Evolutionary conservation across 2,113 vertebrate species (phyloP).

Genomic region (Lophochroa leadbeateri): DNA sequence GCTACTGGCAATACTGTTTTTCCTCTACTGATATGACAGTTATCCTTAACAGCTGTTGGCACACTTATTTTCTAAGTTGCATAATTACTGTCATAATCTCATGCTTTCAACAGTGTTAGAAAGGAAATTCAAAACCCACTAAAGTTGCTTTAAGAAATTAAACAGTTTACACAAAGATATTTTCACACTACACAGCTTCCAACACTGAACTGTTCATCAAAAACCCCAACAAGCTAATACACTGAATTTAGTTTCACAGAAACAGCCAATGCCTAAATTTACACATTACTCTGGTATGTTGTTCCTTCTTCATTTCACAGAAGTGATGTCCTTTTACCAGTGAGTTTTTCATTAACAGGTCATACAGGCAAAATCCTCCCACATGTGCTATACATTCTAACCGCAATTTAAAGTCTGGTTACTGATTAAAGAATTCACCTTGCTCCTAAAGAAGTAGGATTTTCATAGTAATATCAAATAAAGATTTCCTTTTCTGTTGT

Average conservation of each 20-base stretch:
- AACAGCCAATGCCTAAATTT: not conserved
- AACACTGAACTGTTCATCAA: not conserved
- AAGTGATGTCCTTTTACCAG: not conserved
- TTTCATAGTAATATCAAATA: not conserved
- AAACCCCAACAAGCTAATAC: not conserved
- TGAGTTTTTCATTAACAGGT: not conserved
- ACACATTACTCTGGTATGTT: not conserved
- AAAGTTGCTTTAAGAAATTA: not conserved
- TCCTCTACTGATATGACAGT: not conserved
- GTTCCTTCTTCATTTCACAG: not conserved
- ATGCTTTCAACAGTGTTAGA: not conserved
- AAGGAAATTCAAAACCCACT: not conserved
- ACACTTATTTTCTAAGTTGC: not conserved
- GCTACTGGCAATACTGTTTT: not conserved
- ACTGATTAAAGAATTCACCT: not conserved
- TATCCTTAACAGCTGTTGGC: not conserved
- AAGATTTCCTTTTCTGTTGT: not conserved
- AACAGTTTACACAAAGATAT: conserved; percentile 72
- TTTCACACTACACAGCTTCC: conserved; percentile 74
- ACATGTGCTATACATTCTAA: not conserved
- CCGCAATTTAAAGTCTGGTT: not conserved
- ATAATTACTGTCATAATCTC: not conserved
- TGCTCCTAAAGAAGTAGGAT: not conserved
- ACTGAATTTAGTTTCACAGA: not conserved
- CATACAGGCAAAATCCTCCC: not conserved